phyloP scores from a whole-genome alignment of 2,888 invertebrate species.

The Myopa testacea region DNA sequence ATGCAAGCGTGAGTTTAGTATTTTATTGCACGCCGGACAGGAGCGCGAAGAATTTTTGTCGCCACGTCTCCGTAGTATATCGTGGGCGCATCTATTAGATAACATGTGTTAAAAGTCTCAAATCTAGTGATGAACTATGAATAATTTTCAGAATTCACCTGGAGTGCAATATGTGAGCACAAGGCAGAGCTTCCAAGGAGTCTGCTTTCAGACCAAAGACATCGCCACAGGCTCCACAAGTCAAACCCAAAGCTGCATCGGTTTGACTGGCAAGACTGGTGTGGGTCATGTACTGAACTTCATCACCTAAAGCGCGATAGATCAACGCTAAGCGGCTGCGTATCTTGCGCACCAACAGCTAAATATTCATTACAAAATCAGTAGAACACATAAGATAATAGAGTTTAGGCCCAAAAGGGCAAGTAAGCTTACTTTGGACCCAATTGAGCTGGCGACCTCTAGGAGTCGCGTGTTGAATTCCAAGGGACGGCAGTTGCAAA shows the following conservation, averaged over 20 bases:
- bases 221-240: constrained; percentile 85
- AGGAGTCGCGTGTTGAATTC: constrained; percentile 86
- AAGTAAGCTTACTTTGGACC: constrained; percentile 77
- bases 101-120: background rate
- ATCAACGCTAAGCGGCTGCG: constrained; percentile 83
- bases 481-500: constrained; percentile 87
- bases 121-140: too few relatives aligned
- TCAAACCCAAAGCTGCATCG: constrained; percentile 78
- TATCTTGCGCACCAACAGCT: constrained; percentile 84
- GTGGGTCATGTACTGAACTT: constrained; percentile 81
- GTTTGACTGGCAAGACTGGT: constrained; percentile 75
- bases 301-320: constrained; percentile 85
- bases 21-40: constrained; percentile 79
- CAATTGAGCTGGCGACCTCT: constrained; percentile 86
- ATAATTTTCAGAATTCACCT: constrained; percentile 70
- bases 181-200: constrained; percentile 83
- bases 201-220: constrained; percentile 80
- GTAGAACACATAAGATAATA: background rate
- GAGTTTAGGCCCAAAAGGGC: background rate
- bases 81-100: constrained; percentile 73
- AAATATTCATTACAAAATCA: constrained; percentile 33
- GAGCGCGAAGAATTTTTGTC: constrained; percentile 75
- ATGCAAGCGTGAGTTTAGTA: constrained; percentile 76
- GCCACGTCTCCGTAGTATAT: constrained; percentile 73
- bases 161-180: constrained; percentile 88